Base-by-base conservation (phyloP, 1,140 invertebrate species). In the Asobara japonica region DNA sequence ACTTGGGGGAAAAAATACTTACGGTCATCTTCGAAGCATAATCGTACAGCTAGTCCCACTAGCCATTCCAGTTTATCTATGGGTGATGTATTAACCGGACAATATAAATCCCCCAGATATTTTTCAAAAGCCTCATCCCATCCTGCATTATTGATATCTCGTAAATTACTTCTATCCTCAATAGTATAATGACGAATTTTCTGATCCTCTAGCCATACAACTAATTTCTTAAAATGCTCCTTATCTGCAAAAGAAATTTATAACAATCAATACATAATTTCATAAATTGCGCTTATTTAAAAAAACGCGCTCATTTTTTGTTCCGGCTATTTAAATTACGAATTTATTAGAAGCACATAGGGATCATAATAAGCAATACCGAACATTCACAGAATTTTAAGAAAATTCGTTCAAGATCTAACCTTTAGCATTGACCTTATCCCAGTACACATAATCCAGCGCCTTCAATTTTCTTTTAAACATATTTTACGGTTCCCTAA, bases 131-230 rank as follows among this genome's bases (percentile, higher is more conserved):
- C 87, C 78, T 91, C 89, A 25, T 89, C 85, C 97, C 97, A 98
- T 5, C 89, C 83, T 16, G 86, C 77, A 18, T 89, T 88, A 62
- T 88, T 83, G 5, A 92, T 90, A 72, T 93, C 89, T 60, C 94
- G 89, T 20, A 99, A 82, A 1, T 85, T 87, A 73, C 90, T 90
- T 22, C 96, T 88, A 71, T 96, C 93, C 83, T 97, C 94, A 71
- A 96, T 94, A 78, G 92, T 93, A 78, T 96, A 96, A 78, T 94
- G 91, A 16, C 96, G 91, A 76, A 98, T 97, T 87, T 96, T 97
- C 83, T 97, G 95, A 84, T 97, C 95, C 88, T 99, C 97, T 25
- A 98, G 81, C 97, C 97, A 99, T 0, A 94, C 81, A 18, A 98
- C 89, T 29, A 96, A 87, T 79, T 92, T 94, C 65, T 93, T 91